phyloP scores from a whole-genome alignment of 1,140 invertebrate species.

The Drosophila varians region DNA sequence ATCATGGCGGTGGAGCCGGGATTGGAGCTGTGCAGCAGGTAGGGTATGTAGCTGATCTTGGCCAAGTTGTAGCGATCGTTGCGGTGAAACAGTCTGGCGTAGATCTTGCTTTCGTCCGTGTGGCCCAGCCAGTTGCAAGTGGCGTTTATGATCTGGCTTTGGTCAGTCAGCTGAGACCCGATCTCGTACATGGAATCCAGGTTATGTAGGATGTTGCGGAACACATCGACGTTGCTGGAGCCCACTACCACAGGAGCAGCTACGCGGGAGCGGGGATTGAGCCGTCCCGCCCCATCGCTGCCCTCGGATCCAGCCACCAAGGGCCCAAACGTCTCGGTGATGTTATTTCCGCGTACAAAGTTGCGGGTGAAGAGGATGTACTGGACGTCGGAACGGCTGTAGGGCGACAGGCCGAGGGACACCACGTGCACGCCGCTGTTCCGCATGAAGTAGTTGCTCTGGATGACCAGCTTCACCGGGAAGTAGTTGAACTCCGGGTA shows the following conservation, averaged over 20 bases:
- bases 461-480: conserved; percentile 89
- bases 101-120: conserved; percentile 90
- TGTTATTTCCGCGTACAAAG: conserved; percentile 93
- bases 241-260: conserved; percentile 95
- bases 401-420: conserved; percentile 93
- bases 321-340: conserved; percentile 93
- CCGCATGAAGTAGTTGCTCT: conserved; percentile 94
- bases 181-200: conserved; percentile 95
- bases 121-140: conserved; percentile 97
- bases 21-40: conserved; percentile 92
- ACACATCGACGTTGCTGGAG: conserved; percentile 95
- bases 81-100: conserved; percentile 92
- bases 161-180: conserved; percentile 96
- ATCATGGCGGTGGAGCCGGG: conserved; percentile 88
- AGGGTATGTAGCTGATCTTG: conserved; percentile 93
- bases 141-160: conserved; percentile 96
- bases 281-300: conserved; percentile 69
- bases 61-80: conserved; percentile 97
- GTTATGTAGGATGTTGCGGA: conserved; percentile 97
- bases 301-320: conserved; percentile 86
- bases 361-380: conserved; percentile 94
- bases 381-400: conserved; percentile 89
- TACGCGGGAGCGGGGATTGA: conserved; percentile 94
- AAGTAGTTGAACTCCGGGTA: conserved; percentile 89
- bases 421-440: conserved; percentile 95